Percentiles rank a stretch among this genome's conserved stretches.
Conservation (phyloP, 2,888 invertebrate genomes). For the Nomada goodeniana region DNA sequence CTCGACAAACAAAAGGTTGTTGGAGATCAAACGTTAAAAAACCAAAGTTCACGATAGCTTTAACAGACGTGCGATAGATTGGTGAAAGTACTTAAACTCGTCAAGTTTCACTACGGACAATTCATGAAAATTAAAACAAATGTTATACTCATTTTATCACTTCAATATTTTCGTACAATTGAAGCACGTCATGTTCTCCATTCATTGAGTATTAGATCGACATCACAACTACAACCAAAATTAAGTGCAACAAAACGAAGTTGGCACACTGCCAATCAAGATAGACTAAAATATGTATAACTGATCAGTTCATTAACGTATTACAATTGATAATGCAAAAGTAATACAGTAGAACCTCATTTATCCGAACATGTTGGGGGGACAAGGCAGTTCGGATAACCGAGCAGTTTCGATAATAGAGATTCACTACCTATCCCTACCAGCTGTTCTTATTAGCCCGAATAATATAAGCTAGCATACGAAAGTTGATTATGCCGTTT, state of each 20-base stretch:
- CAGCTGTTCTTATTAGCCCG: too few relatives aligned
- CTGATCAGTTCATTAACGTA: conserved; percentile 42
- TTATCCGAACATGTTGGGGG: too few relatives aligned
- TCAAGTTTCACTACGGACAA: conserved; percentile 5
- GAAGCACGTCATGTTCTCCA: conserved; percentile 13
- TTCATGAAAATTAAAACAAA: conserved; percentile 25
- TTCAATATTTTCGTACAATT: conserved; percentile 19
- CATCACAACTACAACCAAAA: conserved; percentile 79
- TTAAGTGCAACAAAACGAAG: conserved; percentile 62
- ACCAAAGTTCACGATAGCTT: conserved; percentile 15
- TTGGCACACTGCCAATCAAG: neutral
- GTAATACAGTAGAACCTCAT: neutral
- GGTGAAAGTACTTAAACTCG: conserved; percentile 3
- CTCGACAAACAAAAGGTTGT: conserved; percentile 39
- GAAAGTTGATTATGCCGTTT: too few relatives aligned
- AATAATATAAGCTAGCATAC: too few relatives aligned
- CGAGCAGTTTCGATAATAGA: too few relatives aligned
- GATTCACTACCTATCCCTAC: too few relatives aligned
- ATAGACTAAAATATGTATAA: conserved; percentile 34
- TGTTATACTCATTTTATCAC: conserved; percentile 3
- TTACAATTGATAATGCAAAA: conserved; percentile 41
- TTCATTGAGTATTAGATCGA: conserved; percentile 64
- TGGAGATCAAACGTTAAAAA: conserved; percentile 32
- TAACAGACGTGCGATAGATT: conserved; percentile 5
- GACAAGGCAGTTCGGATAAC: too few relatives aligned